phyloP scores from a whole-genome alignment of 2,888 invertebrate genomes.

The Meta bourneti region DNA sequence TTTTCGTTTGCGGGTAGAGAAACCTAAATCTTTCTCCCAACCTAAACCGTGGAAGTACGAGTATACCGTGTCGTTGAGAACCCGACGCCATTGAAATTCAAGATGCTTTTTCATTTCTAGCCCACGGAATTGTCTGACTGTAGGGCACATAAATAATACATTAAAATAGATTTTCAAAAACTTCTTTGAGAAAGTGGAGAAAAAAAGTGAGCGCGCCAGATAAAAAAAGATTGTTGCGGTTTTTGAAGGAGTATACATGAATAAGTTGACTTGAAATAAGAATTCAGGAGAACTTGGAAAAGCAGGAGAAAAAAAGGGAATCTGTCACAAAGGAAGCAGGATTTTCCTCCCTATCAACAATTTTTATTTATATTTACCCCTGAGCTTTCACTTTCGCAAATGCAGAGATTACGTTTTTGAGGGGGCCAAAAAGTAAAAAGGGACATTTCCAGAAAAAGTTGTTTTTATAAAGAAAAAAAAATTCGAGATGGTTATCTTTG shows the following conservation, averaged over 20 bases:
- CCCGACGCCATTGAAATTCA: constrained; percentile 62
- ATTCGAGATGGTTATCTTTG: constrained; percentile 32
- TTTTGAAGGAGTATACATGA: constrained; percentile 65
- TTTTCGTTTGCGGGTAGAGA: not conserved
- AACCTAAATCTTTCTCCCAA: constrained; percentile 54
- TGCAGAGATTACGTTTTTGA: constrained; percentile 47
- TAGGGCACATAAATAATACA: constrained; percentile 67
- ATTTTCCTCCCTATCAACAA: constrained; percentile 42
- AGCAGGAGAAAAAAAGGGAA: constrained; percentile 15
- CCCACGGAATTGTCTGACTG: constrained; percentile 54
- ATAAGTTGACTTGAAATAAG: constrained; percentile 67
- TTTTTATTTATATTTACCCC: constrained; percentile 64
- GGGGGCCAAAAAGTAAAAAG: constrained; percentile 32
- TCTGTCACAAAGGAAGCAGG: constrained; percentile 55
- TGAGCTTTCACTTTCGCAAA: constrained; percentile 57
- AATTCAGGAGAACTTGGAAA: constrained; percentile 26
- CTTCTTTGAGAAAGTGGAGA: constrained; percentile 21
- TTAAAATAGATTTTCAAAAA: constrained; percentile 67
- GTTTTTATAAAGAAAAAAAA: constrained; percentile 17
- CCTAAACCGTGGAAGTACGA: constrained; percentile 27
- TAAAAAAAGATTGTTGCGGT: constrained; percentile 65
- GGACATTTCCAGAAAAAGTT: constrained; percentile 10
- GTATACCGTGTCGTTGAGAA: constrained; percentile 55
- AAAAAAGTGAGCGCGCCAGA: constrained; percentile 11
- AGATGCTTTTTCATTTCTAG: constrained; percentile 68